Evolutionary conservation across 2,797 vertebrate genomes (phyloP).

Genomic region (Acanthurus tractus): DNA sequence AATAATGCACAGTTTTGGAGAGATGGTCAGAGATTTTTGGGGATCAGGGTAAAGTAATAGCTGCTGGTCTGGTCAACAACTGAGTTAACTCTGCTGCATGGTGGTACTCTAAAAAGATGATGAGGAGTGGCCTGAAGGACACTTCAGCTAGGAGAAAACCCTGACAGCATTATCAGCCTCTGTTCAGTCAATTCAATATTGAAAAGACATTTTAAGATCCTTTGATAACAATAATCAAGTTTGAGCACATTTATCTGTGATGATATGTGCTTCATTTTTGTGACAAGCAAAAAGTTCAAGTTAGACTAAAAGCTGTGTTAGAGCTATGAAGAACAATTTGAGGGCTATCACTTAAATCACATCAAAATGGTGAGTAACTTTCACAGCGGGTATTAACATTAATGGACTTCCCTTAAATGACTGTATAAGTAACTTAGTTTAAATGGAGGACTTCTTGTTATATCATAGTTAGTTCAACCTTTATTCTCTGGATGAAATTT

Average conservation of each 20-base stretch:
- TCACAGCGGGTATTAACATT: constrained; percentile 3
- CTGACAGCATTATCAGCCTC: constrained; percentile 25
- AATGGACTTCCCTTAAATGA: constrained; percentile 4
- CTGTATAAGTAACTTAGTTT: background rate
- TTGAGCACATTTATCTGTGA: constrained; percentile 4
- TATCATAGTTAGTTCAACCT: constrained; percentile 10
- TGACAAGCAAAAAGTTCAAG: background rate
- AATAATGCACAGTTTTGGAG: constrained; percentile 63
- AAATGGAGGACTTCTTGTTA: background rate
- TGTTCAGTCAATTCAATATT: constrained; percentile 11
- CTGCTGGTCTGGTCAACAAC: constrained; percentile 12
- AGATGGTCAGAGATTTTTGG: constrained; percentile 22
- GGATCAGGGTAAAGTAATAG: constrained; percentile 32
- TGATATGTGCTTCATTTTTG: constrained; percentile 8
- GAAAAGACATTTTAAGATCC: background rate
- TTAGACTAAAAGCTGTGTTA: constrained; percentile 17
- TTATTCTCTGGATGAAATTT: background rate
- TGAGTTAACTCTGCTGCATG: constrained; percentile 1
- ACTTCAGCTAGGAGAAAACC: constrained; percentile 18
- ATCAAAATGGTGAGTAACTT: background rate
- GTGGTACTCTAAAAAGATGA: background rate
- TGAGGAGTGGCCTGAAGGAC: constrained; percentile 22
- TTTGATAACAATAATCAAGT: constrained; percentile 24
- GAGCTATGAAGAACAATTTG: constrained; percentile 18
- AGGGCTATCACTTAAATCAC: constrained; percentile 16